phyloP scores from a whole-genome alignment of 92 coral and sea anemone species.

The Montipora capitata region DNA sequence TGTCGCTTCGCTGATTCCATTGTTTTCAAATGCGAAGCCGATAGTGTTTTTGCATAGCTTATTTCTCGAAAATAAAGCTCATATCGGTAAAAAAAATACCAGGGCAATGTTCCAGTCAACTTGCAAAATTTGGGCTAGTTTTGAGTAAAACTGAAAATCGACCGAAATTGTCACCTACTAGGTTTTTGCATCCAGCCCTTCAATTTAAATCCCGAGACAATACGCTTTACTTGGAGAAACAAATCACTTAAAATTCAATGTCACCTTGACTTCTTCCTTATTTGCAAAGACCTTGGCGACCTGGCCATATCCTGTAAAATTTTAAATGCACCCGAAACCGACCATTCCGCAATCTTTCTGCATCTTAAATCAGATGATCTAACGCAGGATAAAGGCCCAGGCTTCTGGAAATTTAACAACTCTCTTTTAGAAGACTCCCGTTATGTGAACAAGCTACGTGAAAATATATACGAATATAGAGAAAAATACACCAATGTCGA shows the following conservation, averaged over 20 bases:
- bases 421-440: neutral
- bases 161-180: no score
- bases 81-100: no score
- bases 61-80: no score
- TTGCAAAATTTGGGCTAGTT: no score
- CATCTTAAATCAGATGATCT: neutral
- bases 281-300: neutral
- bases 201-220: neutral
- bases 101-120: no score
- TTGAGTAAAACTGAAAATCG: no score
- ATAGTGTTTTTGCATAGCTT: no score
- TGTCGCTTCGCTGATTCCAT: no score
- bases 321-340: conserved; percentile 9
- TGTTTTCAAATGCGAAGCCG: no score
- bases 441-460: neutral
- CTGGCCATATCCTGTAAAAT: neutral
- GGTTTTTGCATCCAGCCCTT: no score
- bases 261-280: neutral
- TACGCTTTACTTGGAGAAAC: conserved; percentile 11
- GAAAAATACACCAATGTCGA: neutral
- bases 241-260: conserved; percentile 11
- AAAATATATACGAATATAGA: neutral
- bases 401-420: conserved; percentile 13
- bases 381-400: conserved; percentile 5
- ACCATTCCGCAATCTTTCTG: neutral